Evolutionary conservation across 2,888 invertebrate genomes (phyloP), one percentile per base, ranked within the genome.

Genomic region (Dolomedes plantarius): DNA sequence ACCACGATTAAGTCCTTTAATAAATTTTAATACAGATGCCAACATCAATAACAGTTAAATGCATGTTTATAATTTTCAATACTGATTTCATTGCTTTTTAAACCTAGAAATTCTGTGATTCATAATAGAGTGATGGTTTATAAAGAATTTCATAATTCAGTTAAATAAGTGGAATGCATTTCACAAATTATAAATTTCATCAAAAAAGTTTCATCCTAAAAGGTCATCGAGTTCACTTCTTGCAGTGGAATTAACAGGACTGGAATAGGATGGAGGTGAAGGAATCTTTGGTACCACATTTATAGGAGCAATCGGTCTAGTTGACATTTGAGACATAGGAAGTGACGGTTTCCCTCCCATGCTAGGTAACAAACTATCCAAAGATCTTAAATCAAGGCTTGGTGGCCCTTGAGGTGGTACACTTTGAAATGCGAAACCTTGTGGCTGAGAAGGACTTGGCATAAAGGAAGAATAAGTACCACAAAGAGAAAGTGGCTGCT

Each of bases 161-260:
- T 36, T 36, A 36, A 36, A 36, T 36, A 5, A 7, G 5, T 36
- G 36, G 36, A 36, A 36, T 36, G 36, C 9, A n/a, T n/a, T n/a
- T n/a, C 36, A 36, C 36, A 36, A 36, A n/a, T n/a, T n/a, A n/a
- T n/a, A n/a, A 36, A 9, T 36, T 36, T 36, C 36, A 36, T 36
- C 36, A 23, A 11, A 39, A 41, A 28, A 41, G 11, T 65, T 23
- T 39, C 32, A 88, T 16, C 88, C 87, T 19, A 89, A 62, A 39
- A 89, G 79, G 27, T 89, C 89, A 39, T 89, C 88, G 11, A 89
- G 41, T 81, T 89, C 89, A 74, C 36, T 87, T 62, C 83, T 88
- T 1, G 89, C 82, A 16, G 68, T 62, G 23, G 31, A 78, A 36
- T 29, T 50, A 1, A 72, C 31, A 1, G 77, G 83, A 28, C 31